Base-by-base conservation (phyloP, 2,797 vertebrate genomes). In the Sternotherus odoratus region DNA sequence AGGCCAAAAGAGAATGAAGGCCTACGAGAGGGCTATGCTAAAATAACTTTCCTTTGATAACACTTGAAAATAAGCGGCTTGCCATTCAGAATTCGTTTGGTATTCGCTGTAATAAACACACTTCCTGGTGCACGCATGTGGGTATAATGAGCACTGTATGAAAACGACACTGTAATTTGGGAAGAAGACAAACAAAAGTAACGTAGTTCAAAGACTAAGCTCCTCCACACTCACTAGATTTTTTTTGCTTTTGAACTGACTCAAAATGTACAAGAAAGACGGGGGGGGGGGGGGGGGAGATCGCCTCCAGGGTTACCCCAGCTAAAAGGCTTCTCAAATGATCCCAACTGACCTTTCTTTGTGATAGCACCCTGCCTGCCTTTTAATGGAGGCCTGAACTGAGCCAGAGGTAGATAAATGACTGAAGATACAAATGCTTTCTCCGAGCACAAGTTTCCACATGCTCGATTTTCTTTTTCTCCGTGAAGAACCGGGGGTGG, bases 391-490 rank as follows among this genome's bases (percentile, higher is more conserved):
- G 95, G 87, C 89, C 96, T 96, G 88, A 85, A 51, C 91, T 7
- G 12, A 96, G 95, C 85, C 95, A 97, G 95, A 96, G 95, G 94
- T 90, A 96, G 96, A 97, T 94, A 96, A 96, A 97, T 91, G 93
- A 91, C 93, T 93, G 95, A 94, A 95, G 95, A 95, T 88, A 91
- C 91, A 92, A 96, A 94, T 94, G 94, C 94, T 97, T 97, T 96
- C 95, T 96, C 93, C 92, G 90, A 95, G 43, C 89, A 92, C 97
- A 74, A 94, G 97, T 94, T 96, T 95, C 93, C 94, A 94, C 95
- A 95, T 85, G 94, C 89, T 92, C 79, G 26, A 90, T 95, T 96
- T 95, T 95, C 92, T 93, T 95, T 89, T 92, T 91, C 84, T 96
- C 53, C 85, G 13, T 13, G 92, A 96, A 95, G 93, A 94, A 95